Percentiles rank a stretch among this genome's conserved stretches.
These are phyloP conservation scores for Nomada ferruginata DNA, from an alignment of 2,888 invertebrate species.

Conservation along the genomic window DNA sequence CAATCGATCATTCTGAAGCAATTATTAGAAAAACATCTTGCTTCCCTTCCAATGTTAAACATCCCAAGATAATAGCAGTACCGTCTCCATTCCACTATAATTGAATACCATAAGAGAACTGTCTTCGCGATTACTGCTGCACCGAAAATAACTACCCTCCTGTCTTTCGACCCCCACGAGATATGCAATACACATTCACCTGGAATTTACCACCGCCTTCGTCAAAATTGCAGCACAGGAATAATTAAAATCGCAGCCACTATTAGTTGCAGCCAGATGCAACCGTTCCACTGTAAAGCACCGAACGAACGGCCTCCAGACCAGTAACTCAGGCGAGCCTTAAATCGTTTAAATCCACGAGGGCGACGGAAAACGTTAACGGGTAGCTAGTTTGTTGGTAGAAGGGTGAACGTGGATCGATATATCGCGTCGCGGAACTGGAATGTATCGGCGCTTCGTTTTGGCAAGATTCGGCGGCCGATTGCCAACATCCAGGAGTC, in stretches of 20 bases:
- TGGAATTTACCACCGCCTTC: neutral
- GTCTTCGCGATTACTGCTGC: no score
- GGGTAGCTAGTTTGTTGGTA: neutral
- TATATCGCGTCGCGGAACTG: slow-evolving; percentile 28
- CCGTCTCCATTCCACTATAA: neutral
- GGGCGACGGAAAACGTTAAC: neutral
- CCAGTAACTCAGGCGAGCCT: slow-evolving; percentile 6
- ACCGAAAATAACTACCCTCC: no score
- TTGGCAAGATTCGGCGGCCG: slow-evolving; percentile 52
- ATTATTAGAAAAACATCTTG: no score
- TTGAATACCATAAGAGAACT: neutral
- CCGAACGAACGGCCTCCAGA: slow-evolving; percentile 2
- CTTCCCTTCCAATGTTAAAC: no score
- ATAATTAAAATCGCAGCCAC: neutral
- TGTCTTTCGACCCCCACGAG: no score
- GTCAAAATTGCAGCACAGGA: neutral
- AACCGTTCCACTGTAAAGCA: neutral
- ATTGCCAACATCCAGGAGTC: slow-evolving; percentile 53
- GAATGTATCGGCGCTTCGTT: slow-evolving; percentile 35
- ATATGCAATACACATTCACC: neutral
- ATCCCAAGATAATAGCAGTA: neutral
- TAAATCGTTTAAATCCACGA: slow-evolving; percentile 23
- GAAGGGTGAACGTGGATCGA: slow-evolving; percentile 22
- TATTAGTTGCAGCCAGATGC: neutral
- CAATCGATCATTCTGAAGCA: no score